Evolutionary conservation across 2,113 vertebrate species (phyloP), one percentile per base, ranked within the genome.

Genomic region (Lepisosteus osseus): DNA sequence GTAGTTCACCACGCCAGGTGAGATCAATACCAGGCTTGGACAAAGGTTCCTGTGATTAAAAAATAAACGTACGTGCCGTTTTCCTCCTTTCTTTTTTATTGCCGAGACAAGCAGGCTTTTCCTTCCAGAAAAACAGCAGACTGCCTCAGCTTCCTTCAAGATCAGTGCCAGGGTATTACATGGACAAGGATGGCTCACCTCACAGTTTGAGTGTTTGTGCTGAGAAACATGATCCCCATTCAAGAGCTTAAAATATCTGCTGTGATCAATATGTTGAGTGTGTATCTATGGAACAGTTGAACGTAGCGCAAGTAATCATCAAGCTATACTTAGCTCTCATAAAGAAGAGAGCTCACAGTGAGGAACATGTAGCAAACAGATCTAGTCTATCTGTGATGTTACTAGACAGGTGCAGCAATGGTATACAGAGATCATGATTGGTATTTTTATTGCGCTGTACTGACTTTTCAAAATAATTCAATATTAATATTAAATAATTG

Each of bases 221-320:
- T 17, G 74, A 65, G 87, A 86, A 89, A 90, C 82, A 74, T 79
- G 79, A 85, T 80, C 65, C 79, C 83, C 84, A 80, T 80, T 85
- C 82, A 82, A 73, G 83, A 86, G 84, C 83, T 79, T 84, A 85
- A 88, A 84, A 86, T 85, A 88, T 85, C 83, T 80, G 69, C 79
- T 77, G 68, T 80, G 85, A 88, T 89, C 88, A 89, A 88, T 88
- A 86, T 65, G 71, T 78, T 85, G 82, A 89, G 80, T 84, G 82
- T 87, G 84, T 84, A 83, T 78, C 76, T 82, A 77, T 84, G 74
- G 82, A 84, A 81, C 80, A 76, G 78, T 74, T 56, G 77, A 79
- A 73, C 73, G 74, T 70, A 70, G 61, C 7, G 13, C 54, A 61
- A 56, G 67, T 61, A 65, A 65, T 44, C 65, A 40, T 62, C 6